Base-by-base conservation (phyloP, 2,113 vertebrate genomes). In the Phyllopteryx taeniolatus region DNA sequence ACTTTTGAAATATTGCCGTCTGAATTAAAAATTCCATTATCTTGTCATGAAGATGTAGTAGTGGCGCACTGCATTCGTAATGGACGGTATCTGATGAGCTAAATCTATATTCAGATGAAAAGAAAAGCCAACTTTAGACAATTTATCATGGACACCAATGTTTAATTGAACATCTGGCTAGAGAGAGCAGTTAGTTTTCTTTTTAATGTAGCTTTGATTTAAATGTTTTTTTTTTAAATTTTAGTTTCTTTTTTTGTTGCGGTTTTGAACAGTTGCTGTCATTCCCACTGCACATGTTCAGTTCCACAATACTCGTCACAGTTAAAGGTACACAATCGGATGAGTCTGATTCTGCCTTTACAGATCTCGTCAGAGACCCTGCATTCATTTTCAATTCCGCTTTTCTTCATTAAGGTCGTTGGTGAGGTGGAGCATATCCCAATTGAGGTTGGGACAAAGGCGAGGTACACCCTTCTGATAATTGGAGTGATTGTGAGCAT, bases 231-330 rank as follows among this genome's bases (percentile, higher is more conserved):
- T 35, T 61, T 17, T 27, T 14, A 10, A 8, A 14, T 35, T 61
- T 8, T 5, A 11, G 19, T 53, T 53, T 20, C 19, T 73, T 31
- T 60, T 60, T 33, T 22, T n/a, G 53, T 56, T 53, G 47, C 13
- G 9, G 43, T 46, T 72, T 67, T 71, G 78, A 85, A 75, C 42
- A 68, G 44, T 62, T 31, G 22, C 49, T 84, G 79, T 74, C 79
- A 53, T 59, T 73, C 72, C 78, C 72, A 70, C 73, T 60, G 44
- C 13, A 65, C 31, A 33, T 35, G 59, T 35, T 35, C 7, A 15
- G 22, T 33, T 59, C 56, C 27, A 31, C 31, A 59, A 59, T 59
- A 57, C n/a, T 57, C 8, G 19, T 27, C 22, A 20, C 33, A 62
- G 15, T 8, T 53, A 19, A 53, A 39, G 2, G 35, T 39, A 39